Evolutionary conservation across 2,888 invertebrate genomes (phyloP), one percentile per base, ranked within the genome.

Genomic region (Nemotelus pantherinus): DNA sequence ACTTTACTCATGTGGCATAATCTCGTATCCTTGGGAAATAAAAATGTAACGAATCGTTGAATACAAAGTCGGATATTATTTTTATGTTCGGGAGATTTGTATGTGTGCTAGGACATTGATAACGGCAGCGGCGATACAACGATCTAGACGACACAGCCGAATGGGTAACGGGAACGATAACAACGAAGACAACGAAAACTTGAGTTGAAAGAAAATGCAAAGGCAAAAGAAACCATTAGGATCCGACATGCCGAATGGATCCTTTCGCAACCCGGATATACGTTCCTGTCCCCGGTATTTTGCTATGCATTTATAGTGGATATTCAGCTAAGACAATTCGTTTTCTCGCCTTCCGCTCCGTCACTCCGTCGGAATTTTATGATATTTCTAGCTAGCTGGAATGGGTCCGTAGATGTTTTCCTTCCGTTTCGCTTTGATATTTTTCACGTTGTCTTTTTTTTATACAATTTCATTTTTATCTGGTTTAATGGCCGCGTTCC

Each of bases 61-160:
- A 74, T 74, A 74, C 74, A 74, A 74, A 74, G 74, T 63, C 57
- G 60, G 63, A 74, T 74, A 74, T 74, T 74, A 60, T 63, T 74
- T 74, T 74, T 74, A 74, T 74, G 74, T 47, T 67, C 48, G 25
- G 10, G 65, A 48, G 67, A 67, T 48, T 67, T 48, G 67, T 47
- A 70, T 68, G 9, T 55, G 70, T 53, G 39, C 10, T 44, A 70
- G 67, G 70, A 47, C 70, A 70, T 55, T 70, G 43, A 43, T 48
- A 50, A 67, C 50, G 41, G 9, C 10, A 7, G n/a, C 57, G 7
- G 10, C 25, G 25, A 25, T 25, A 25, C 25, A 25, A 25, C 25
- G 25, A 25, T 25, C 25, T 25, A 25, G 25, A 25, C 25, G 25
- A 25, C 25, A 25, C 25, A 25, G 25, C 25, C 25, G 25, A 25